These are phyloP conservation scores for Nemotelus pantherinus DNA, from an alignment of 2,888 invertebrate genomes.

Conservation along the genomic window DNA sequence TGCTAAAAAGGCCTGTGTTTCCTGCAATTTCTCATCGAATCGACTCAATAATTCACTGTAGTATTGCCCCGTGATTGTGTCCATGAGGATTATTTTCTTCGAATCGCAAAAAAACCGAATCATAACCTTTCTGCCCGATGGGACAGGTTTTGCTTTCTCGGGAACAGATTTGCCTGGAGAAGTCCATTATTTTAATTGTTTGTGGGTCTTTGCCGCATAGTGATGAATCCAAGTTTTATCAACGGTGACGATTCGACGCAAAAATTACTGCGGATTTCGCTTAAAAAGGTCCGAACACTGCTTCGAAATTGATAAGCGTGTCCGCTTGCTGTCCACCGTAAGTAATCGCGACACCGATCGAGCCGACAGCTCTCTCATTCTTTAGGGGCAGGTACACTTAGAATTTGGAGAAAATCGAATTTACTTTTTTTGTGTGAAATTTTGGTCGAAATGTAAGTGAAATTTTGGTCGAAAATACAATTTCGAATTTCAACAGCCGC, in stretches of 20 bases:
- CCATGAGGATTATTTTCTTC: not conserved
- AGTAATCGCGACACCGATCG: slow-evolving; percentile 36
- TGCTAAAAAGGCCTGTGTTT: not conserved
- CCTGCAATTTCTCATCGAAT: slow-evolving; percentile 8
- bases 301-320: not conserved
- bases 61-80: not conserved
- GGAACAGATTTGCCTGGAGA: slow-evolving; percentile 10
- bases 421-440: too few relatives aligned
- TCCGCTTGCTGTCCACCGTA: slow-evolving; percentile 18
- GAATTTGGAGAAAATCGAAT: too few relatives aligned
- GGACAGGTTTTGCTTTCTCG: slow-evolving; percentile 9
- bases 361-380: slow-evolving; percentile 16
- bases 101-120: not conserved
- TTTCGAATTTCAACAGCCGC: too few relatives aligned
- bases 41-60: slow-evolving; percentile 7
- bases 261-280: slow-evolving; percentile 16
- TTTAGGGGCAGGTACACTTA: too few relatives aligned
- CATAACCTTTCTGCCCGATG: not conserved
- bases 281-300: not conserved
- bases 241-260: not conserved
- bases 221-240: not conserved
- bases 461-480: too few relatives aligned
- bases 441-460: too few relatives aligned
- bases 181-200: slow-evolving; percentile 4
- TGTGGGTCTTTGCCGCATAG: not conserved